Evolutionary conservation across 35 echinoderm and acorn worm genomes (phyloP), one percentile per base, ranked within the genome.

Genomic region (Apostichopus japonicus): DNA sequence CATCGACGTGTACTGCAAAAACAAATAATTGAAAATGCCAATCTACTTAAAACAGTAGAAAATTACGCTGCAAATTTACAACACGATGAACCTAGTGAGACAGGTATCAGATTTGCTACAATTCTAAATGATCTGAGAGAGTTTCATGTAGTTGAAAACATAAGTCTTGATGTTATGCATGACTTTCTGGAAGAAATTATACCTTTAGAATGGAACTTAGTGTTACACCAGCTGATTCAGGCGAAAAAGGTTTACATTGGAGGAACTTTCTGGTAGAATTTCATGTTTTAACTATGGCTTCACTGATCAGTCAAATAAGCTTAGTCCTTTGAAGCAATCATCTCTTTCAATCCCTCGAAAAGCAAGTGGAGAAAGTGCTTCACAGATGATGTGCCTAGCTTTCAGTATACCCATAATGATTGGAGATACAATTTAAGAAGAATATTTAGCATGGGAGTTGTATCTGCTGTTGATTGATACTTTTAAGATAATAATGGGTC

Each of bases 101-200:
- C 93, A 44, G 93, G 88, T 72, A 11, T 94, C 65, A 94, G 75
- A 90, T 53, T 17, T 24, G 19, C 73, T 16, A 65, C 93, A 81
- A 73, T 71, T 23, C 23, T 90, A 54, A 94, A 94, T 83, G 87
- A 94, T 17, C 21, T 94, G 11, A 33, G 22, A 44, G 57, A 94
- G 19, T 94, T 82, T 83, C 86, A 94, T 90, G 84, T 81, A 2
- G 65, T 65, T 54, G 52, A 90, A 17, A 94, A 94, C 53, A 72
- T 83, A 54, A 58, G 55, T 67, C 87, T 72, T 6, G 87, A 94
- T 83, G 54, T 91, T 7, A 94, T 94, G 87, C 86, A 94, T 83
- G 93, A 94, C 27, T 94, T 94, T 90, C 10, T 72, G 33, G 93
- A 94, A 51, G 93, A 87, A 53, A 19, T 94, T 79, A 82, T 93